A percentile compares a stretch with the other conserved stretches of the same genome.
These are phyloP conservation scores for Taphrorychus bicolor DNA, from an alignment of 2,888 invertebrate species.

Conservation along the genomic window DNA sequence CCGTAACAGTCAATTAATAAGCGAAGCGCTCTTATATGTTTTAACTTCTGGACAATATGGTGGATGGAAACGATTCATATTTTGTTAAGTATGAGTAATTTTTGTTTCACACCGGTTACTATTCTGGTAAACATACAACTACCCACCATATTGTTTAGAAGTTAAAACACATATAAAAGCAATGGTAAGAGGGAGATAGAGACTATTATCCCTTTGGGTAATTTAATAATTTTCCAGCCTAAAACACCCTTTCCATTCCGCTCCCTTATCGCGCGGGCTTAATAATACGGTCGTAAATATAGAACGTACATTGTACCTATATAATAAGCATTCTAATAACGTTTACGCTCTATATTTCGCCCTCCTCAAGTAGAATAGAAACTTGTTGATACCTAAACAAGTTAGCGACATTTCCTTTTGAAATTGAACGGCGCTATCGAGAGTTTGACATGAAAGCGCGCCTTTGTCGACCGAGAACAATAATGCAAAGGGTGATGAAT, in stretches of 20 bases:
- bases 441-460: slow-evolving; percentile 14
- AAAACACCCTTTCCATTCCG: not conserved
- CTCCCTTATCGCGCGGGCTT: not conserved
- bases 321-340: not conserved
- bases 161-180: too few species aligned
- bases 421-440: slow-evolving; percentile 5
- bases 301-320: not conserved
- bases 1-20: too few species aligned
- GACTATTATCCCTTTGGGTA: too few species aligned
- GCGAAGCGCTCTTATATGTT: too few species aligned
- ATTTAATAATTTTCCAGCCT: not conserved
- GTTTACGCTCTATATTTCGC: too few species aligned
- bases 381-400: not conserved
- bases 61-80: too few species aligned
- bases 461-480: slow-evolving; percentile 17
- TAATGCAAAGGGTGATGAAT: not conserved
- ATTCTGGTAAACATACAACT: too few species aligned
- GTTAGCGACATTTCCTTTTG: not conserved
- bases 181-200: too few species aligned
- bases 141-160: too few species aligned
- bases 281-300: not conserved
- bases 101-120: too few species aligned
- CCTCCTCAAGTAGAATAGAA: not conserved
- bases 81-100: too few species aligned
- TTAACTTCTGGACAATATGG: too few species aligned